Evolutionary conservation across 37 sponge, comb jelly and placozoan species (phyloP).

Genomic region (Ianthella basta): DNA sequence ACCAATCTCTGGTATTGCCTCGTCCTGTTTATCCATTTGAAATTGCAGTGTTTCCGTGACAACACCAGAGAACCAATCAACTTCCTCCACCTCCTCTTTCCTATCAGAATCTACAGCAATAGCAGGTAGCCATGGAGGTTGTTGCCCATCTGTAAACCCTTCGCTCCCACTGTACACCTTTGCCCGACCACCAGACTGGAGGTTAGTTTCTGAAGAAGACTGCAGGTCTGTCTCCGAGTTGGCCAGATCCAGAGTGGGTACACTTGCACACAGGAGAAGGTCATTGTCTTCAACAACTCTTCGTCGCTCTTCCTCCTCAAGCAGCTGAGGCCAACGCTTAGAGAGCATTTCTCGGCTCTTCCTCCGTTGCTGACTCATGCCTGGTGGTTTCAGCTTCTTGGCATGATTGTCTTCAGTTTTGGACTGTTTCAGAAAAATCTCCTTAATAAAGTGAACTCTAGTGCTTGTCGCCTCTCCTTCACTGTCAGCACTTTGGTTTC

Average conservation of each 20-base stretch:
- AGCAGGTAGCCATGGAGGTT: not conserved
- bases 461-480: not conserved
- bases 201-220: not conserved
- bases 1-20: not conserved
- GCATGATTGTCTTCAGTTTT: not conserved
- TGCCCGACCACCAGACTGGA: not conserved
- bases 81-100: no score
- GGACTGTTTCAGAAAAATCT: not conserved
- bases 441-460: not conserved
- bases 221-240: not conserved
- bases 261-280: constrained; percentile 8
- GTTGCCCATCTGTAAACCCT: not conserved
- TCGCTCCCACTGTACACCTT: not conserved
- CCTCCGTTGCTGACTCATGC: not conserved
- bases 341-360: not conserved
- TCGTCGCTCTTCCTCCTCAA: not conserved
- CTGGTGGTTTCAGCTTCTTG: not conserved
- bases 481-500: no score
- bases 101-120: no score
- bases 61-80: constrained; percentile 18
- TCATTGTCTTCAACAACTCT: not conserved
- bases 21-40: not conserved
- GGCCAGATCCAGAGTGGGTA: not conserved
- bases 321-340: not conserved
- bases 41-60: constrained; percentile 8